Evolutionary conservation across 2,797 vertebrate species (phyloP).

Genomic region (Syndactyla subalaris): DNA sequence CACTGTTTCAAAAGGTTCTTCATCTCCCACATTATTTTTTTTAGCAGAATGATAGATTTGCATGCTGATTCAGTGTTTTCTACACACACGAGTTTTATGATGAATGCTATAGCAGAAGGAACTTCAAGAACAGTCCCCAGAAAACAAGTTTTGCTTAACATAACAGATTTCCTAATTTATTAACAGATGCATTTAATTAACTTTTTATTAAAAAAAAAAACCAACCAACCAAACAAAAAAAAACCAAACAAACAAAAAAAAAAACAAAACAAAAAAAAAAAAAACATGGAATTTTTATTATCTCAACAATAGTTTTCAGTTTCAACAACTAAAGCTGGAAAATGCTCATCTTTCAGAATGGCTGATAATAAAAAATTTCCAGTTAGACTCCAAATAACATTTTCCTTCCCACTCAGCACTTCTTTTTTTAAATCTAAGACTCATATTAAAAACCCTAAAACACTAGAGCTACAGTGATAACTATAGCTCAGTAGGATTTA

Average conservation of each 20-base stretch:
- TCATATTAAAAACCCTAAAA: background rate
- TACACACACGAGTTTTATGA: accelerated
- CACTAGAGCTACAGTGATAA: background rate
- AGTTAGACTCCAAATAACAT: background rate
- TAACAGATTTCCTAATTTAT: background rate
- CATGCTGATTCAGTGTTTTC: background rate
- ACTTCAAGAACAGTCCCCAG: background rate
- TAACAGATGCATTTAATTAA: background rate
- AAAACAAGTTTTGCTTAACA: background rate
- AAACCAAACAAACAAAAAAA: background rate
- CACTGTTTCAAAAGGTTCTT: background rate
- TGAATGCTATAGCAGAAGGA: background rate
- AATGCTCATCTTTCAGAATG: background rate
- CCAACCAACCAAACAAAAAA: too few species aligned
- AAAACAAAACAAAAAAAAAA: background rate
- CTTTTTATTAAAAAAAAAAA: accelerated
- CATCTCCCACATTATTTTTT: background rate
- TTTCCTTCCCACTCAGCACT: background rate
- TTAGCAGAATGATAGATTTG: background rate
- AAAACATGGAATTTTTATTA: background rate
- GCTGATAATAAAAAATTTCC: background rate
- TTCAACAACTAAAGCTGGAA: background rate
- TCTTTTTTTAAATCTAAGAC: background rate
- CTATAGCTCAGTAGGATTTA: background rate
- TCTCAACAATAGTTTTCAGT: background rate